Base-by-base conservation (phyloP, 2,113 vertebrate species). In the Pelmatolapia mariae region DNA sequence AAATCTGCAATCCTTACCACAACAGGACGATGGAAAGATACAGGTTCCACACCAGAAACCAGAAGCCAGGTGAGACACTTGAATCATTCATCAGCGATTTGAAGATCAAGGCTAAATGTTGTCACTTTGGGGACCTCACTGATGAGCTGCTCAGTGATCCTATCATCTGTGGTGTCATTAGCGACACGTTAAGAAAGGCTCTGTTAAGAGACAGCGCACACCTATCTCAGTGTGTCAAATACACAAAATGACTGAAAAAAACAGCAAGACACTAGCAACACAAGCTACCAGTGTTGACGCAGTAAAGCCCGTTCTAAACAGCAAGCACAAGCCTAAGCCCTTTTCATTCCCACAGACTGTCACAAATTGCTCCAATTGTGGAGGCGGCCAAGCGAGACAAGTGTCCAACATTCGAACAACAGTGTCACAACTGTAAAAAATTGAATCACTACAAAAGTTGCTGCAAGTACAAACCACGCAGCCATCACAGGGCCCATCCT, bases 401-500 rank as follows among this genome's bases (percentile, higher is more conserved):
- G 5, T 57, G 13, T 5, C 24, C 24, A 57, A 5, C 54, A 57
- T 57, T 57, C 3, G 2, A 24, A 57, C 56, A 57, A 29, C 56
- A 29, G 56, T 9, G 24, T 16, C 56, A 57, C 24, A 57, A 8
- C 12, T 57, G 13, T 57, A 57, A 57, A 29, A 29, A 57, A 57
- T 1, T 1, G 0, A 57, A 57, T 29, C 56, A 29, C 24, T 57
- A 57, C 24, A 57, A 29, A 57, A 5, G 56, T 29, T 29, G 1
- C 12, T 15, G 54, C 7, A 57, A 26, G 24, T 26, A 3, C 3
- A 57, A 57, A 57, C 54, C 24, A 2, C 3, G 2, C 54, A 57
- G 24, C 56, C 24, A 2, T 16, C 24, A 57, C 13, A 57, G 7
- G 3, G 24, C 24, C 56, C 56, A 57, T 1, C 24, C 56, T 29